Conservation (phyloP, 23 tunicate species). For the Diplosoma virens region DNA sequence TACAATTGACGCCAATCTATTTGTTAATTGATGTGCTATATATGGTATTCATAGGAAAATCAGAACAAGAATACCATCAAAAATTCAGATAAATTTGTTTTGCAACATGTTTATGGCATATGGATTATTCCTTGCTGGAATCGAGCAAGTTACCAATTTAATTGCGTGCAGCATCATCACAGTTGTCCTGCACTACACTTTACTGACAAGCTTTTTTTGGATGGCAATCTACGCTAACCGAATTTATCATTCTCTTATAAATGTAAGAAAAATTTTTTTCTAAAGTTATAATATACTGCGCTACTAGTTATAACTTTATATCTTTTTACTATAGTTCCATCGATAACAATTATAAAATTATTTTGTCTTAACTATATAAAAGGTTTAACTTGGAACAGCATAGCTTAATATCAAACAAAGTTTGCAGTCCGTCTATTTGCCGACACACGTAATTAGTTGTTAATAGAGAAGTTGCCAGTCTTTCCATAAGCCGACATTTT, state of each 20-base stretch:
- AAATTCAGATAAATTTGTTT: not conserved
- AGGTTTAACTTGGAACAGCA: too few relatives aligned
- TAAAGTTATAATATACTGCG: too few relatives aligned
- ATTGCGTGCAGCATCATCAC: not conserved
- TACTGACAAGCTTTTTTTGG: not conserved
- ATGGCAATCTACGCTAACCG: not conserved
- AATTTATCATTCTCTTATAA: not conserved
- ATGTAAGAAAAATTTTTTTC: not conserved
- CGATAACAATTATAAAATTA: too few relatives aligned
- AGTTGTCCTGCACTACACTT: not conserved
- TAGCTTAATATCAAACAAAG: too few relatives aligned
- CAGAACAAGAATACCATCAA: not conserved
- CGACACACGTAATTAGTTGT: too few relatives aligned
- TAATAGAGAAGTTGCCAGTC: too few relatives aligned
- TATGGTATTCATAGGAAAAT: not conserved
- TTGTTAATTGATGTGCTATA: not conserved
- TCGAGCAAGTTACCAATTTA: not conserved
- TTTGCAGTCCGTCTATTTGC: too few relatives aligned
- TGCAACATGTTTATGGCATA: not conserved
- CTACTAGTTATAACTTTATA: too few relatives aligned
- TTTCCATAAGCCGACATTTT: too few relatives aligned
- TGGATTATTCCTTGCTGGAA: not conserved
- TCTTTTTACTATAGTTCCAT: too few relatives aligned
- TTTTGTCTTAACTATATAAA: too few relatives aligned
- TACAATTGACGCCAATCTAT: not conserved